A percentile compares a stretch with the other conserved stretches of the same genome.
Evolutionary conservation across 2,797 vertebrate species (phyloP).

Genomic region (Trachops cirrhosus): DNA sequence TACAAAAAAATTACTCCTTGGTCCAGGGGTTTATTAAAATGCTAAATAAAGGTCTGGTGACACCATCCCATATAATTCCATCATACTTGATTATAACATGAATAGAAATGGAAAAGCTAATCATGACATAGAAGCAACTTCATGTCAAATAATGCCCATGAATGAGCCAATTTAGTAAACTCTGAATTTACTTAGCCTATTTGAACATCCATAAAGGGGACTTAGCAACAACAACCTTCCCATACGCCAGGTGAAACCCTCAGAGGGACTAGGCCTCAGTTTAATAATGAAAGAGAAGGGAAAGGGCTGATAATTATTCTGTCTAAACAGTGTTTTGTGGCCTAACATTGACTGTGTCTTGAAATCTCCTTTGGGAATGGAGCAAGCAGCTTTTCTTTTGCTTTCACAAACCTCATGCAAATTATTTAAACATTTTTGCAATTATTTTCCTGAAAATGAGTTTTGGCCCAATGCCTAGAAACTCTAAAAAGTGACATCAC

Average conservation of each 20-base stretch:
- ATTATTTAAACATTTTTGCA: conserved; percentile 78
- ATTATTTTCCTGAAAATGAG: conserved; percentile 75
- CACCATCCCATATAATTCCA: conserved; percentile 28
- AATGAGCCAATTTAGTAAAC: conserved; percentile 54
- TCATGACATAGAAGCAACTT: conserved; percentile 57
- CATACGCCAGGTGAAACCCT: conserved; percentile 73
- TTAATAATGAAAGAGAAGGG: conserved; percentile 71
- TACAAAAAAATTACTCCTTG: conserved; percentile 78
- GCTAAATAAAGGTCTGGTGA: conserved; percentile 76
- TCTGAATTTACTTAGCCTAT: conserved; percentile 58
- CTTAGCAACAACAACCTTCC: conserved; percentile 56
- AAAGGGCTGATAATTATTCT: conserved; percentile 74
- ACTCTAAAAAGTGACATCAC: conserved; percentile 75
- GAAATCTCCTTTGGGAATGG: conserved; percentile 71
- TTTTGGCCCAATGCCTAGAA: conserved; percentile 72
- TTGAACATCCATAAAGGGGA: conserved; percentile 58
- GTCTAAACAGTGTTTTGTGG: conserved; percentile 75
- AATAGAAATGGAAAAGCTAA: conserved; percentile 52
- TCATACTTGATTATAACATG: conserved; percentile 19
- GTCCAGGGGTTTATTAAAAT: conserved; percentile 79
- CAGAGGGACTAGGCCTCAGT: conserved; percentile 62
- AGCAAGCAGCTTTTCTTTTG: conserved; percentile 60
- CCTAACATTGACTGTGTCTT: conserved; percentile 73
- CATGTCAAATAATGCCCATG: conserved; percentile 49
- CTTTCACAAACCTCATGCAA: conserved; percentile 73